A percentile compares a stretch with the other conserved stretches of the same genome.
Evolutionary conservation across 2,888 invertebrate genomes (phyloP).

Genomic region (Hirtodrosophila cameraria): DNA sequence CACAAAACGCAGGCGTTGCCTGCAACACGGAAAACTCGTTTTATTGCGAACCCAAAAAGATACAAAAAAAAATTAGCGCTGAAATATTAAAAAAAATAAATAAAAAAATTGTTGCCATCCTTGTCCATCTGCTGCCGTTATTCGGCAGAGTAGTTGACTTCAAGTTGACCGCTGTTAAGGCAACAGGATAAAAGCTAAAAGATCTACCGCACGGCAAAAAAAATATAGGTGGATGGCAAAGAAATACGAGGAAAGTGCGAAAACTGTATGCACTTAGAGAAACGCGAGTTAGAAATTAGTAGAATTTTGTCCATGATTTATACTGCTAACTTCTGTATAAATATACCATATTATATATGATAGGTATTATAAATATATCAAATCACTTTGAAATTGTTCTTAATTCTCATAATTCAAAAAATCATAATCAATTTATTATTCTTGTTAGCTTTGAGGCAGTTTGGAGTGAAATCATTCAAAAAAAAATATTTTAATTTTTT

Average conservation of each 20-base stretch:
- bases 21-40: conserved; percentile 2
- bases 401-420: too few relatives aligned
- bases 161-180: conserved; percentile 16
- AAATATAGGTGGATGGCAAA: neutral
- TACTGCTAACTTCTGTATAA: too few relatives aligned
- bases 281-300: too few relatives aligned
- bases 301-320: too few relatives aligned
- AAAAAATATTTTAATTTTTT: too few relatives aligned
- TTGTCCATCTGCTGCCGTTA: conserved; percentile 8
- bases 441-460: too few relatives aligned
- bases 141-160: conserved; percentile 8
- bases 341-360: too few relatives aligned
- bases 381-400: too few relatives aligned
- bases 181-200: conserved; percentile 10
- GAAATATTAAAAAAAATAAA: conserved; percentile 1
- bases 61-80: neutral
- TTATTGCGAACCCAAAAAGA: neutral
- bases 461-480: too few relatives aligned
- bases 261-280: too few relatives aligned
- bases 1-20: neutral
- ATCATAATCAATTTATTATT: too few relatives aligned
- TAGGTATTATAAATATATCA: too few relatives aligned
- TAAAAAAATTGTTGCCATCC: conserved; percentile 6
- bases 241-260: neutral
- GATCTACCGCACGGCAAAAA: neutral